Conservation (phyloP, 1,140 invertebrate genomes). For the Caerostris extrusa region DNA sequence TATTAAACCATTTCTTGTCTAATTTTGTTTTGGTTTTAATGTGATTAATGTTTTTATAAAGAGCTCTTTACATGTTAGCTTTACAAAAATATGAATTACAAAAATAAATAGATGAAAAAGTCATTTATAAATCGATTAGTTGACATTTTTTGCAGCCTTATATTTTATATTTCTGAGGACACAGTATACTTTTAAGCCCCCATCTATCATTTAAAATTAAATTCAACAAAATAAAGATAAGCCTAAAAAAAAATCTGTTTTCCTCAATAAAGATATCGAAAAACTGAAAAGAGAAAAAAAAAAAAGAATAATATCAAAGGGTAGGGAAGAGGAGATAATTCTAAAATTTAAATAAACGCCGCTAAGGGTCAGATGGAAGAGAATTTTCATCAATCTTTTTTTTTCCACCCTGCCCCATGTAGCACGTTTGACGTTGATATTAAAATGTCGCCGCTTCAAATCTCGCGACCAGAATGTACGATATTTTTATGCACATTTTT, state of each 20-base stretch:
- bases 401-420: neutral
- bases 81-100: too few relatives aligned
- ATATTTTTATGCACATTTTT: conserved; percentile 42
- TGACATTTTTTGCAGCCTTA: too few relatives aligned
- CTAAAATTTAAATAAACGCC: conserved; percentile 47
- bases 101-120: too few relatives aligned
- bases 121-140: too few relatives aligned
- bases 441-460: conserved; percentile 13
- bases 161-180: too few relatives aligned
- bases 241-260: neutral
- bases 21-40: too few relatives aligned
- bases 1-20: too few relatives aligned
- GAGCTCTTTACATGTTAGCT: too few relatives aligned
- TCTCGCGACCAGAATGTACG: neutral
- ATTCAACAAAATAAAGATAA: neutral
- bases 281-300: neutral
- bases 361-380: neutral
- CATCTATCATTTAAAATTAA: conserved; percentile 1
- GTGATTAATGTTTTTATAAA: too few relatives aligned
- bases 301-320: neutral
- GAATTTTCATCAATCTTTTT: conserved; percentile 9
- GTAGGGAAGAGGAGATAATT: neutral
- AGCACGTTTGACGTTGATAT: neutral
- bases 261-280: neutral
- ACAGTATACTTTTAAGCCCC: too few relatives aligned